A percentile compares a stretch with the other conserved stretches of the same genome.
phyloP scores from a whole-genome alignment of 92 coral and sea anemone genomes.

The Epizoanthus stellaris region DNA sequence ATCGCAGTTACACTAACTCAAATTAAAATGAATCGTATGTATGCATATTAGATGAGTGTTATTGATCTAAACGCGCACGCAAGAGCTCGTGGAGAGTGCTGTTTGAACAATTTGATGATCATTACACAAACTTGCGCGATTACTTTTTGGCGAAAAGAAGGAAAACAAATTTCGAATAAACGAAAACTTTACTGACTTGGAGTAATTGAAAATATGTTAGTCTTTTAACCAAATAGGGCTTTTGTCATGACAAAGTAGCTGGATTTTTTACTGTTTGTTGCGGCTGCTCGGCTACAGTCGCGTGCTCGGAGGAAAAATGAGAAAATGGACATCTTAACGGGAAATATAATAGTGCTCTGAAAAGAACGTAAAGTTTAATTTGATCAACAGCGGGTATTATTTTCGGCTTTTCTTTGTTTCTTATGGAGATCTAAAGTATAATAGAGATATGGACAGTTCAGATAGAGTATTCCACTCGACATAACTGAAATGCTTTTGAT shows the following conservation, averaged over 20 bases:
- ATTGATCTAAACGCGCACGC: background rate
- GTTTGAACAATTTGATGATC: slow-evolving; percentile 4
- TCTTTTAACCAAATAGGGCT: background rate
- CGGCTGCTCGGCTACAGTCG: background rate
- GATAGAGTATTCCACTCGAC: too few species aligned
- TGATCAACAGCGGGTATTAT: background rate
- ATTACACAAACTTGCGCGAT: background rate
- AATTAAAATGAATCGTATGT: slow-evolving; percentile 12
- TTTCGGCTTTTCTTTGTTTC: background rate
- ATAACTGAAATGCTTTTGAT: too few species aligned
- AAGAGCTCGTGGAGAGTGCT: background rate
- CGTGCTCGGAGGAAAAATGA: background rate
- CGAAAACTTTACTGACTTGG: background rate
- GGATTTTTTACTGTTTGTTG: background rate
- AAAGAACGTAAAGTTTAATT: background rate
- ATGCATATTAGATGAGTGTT: slow-evolving; percentile 9
- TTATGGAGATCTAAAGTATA: background rate
- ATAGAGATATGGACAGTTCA: background rate
- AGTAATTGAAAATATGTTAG: background rate
- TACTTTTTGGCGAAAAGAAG: background rate
- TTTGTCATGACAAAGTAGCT: background rate
- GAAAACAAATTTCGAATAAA: slow-evolving; percentile 1
- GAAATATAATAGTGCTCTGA: slow-evolving; percentile 9
- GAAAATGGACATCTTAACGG: background rate
- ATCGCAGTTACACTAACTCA: background rate